phyloP scores from a whole-genome alignment of 2,113 vertebrate genomes.

The Cnemophilus loriae region DNA sequence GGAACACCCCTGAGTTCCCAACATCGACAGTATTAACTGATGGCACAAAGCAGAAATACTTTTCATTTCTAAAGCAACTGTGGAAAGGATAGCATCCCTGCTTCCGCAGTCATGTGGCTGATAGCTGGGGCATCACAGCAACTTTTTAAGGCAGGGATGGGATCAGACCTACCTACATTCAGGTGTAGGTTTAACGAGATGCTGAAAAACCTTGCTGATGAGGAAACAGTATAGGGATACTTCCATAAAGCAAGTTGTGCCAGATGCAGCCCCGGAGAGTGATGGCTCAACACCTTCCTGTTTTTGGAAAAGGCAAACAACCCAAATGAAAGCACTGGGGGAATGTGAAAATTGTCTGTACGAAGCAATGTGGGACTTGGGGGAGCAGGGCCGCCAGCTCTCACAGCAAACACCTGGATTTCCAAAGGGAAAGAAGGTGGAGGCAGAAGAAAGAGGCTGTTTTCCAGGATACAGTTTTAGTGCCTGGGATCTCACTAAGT shows the following conservation, averaged over 20 bases:
- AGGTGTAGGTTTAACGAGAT: not conserved
- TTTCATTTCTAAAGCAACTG: not conserved
- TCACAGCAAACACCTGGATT: rapidly evolving
- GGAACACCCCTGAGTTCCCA: not conserved
- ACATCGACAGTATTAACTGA: not conserved
- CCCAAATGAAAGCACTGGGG: not conserved
- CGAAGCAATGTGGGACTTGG: rapidly evolving
- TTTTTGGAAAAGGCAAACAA: not conserved
- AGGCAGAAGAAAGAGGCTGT: not conserved
- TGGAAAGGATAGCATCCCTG: not conserved
- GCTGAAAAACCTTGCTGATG: not conserved
- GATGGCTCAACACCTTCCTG: not conserved
- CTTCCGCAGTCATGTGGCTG: not conserved
- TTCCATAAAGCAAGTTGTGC: not conserved
- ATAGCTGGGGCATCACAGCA: not conserved
- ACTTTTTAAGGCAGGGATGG: not conserved
- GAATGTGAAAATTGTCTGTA: not conserved
- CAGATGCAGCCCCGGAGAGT: not conserved
- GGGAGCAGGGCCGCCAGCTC: not conserved
- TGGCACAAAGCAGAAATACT: not conserved
- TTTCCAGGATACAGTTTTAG: not conserved
- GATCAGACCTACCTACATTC: not conserved
- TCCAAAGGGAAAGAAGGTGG: not conserved
- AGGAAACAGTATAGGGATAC: not conserved
- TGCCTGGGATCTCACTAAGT: not conserved